These are phyloP conservation scores for Pelobates cultripes DNA, from an alignment of 2,797 vertebrate genomes.

Conservation along the genomic window DNA sequence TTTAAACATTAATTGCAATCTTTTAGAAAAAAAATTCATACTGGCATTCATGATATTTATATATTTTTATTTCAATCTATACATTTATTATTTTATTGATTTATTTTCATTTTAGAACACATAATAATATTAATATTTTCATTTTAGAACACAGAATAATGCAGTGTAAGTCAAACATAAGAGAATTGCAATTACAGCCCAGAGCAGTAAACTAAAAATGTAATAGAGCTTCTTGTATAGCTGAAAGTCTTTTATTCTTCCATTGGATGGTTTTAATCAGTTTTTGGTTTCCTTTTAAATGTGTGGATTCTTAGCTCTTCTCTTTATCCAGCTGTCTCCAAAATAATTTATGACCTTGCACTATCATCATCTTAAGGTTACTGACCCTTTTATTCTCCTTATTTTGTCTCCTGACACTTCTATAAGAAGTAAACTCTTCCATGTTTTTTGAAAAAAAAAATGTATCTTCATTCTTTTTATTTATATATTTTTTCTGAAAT, in stretches of 20 bases:
- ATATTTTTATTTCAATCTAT: too few species aligned
- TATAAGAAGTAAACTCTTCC: constrained; percentile 9
- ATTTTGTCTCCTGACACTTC: constrained; percentile 1
- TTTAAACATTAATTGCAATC: background rate
- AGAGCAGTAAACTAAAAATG: too few species aligned
- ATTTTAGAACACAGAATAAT: background rate
- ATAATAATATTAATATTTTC: background rate
- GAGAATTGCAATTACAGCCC: too few species aligned
- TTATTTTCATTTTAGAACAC: background rate
- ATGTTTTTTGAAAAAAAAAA: background rate
- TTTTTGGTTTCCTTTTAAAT: constrained; percentile 3
- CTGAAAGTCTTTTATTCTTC: background rate
- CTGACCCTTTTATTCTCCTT: constrained; percentile 21
- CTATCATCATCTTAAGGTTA: constrained; percentile 15
- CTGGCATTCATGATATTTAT: too few species aligned
- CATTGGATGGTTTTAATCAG: background rate
- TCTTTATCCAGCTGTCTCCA: background rate
- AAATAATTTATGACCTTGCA: constrained; percentile 23
- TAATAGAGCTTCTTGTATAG: too few species aligned
- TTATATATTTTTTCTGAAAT: background rate
- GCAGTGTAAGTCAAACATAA: too few species aligned
- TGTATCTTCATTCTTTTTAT: background rate
- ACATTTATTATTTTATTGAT: too few species aligned
- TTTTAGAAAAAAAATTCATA: too few species aligned
- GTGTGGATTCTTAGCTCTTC: background rate